Evolutionary conservation across 2,113 vertebrate species (phyloP).

Genomic region (Antigone vipio): DNA sequence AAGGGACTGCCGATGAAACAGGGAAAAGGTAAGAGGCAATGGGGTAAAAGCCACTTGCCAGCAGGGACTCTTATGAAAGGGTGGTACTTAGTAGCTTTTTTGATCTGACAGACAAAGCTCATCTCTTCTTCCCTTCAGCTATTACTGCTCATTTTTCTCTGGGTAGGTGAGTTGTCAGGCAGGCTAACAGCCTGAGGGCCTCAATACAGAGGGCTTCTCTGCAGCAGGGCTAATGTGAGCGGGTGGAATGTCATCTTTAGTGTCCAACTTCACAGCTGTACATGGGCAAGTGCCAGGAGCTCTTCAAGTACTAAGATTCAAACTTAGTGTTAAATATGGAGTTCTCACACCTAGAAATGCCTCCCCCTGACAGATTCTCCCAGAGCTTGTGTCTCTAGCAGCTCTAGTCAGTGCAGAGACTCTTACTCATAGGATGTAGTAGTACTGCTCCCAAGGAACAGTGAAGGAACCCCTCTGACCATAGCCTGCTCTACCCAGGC

Average conservation of each 20-base stretch:
- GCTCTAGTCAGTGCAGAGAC: neutral
- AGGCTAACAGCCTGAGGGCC: neutral
- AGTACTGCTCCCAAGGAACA: neutral
- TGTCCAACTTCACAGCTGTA: neutral
- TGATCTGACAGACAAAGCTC: neutral
- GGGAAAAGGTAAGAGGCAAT: constrained; percentile 88
- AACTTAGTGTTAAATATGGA: neutral
- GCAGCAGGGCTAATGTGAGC: neutral
- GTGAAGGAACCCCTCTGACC: neutral
- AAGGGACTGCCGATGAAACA: constrained; percentile 93
- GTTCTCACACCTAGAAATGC: neutral
- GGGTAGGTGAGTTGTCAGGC: neutral
- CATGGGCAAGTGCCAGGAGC: neutral
- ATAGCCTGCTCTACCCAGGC: neutral
- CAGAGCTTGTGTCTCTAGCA: neutral
- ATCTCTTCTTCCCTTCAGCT: neutral
- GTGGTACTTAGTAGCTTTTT: neutral
- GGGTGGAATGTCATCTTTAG: neutral
- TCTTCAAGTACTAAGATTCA: neutral
- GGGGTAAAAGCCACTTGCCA: neutral
- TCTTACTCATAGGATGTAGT: neutral
- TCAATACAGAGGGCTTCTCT: neutral
- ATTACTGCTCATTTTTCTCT: neutral
- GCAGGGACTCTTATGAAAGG: neutral
- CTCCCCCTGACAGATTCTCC: neutral